A percentile compares a stretch with the other conserved stretches of the same genome.
These are phyloP conservation scores for Galerucella calmariensis DNA, from an alignment of 2,888 invertebrate genomes.

Conservation along the genomic window DNA sequence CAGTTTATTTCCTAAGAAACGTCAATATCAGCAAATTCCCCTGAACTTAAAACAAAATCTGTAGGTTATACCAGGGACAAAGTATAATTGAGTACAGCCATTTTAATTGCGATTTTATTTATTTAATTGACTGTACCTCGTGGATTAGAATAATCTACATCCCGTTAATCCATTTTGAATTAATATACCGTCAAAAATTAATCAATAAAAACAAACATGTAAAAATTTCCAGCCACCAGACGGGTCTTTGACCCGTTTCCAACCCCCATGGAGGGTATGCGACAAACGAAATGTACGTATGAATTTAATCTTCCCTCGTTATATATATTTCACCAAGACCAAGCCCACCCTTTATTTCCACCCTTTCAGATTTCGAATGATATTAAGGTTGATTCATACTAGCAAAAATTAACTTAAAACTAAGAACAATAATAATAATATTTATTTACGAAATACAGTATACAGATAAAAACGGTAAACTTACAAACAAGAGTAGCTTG, in stretches of 20 bases:
- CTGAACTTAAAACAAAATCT: background rate
- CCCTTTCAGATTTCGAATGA: no score
- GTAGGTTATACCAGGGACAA: no score
- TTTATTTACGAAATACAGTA: no score
- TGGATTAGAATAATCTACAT: no score
- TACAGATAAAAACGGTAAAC: no score
- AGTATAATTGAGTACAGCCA: no score
- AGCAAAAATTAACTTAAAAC: no score
- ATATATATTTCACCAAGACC: slow-evolving; percentile 12
- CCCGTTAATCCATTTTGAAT: background rate
- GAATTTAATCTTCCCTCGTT: slow-evolving; percentile 16
- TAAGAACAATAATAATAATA: no score
- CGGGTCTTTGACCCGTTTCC: slow-evolving; percentile 25
- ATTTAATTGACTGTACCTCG: no score
- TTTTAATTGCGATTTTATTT: no score
- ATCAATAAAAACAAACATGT: slow-evolving; percentile 8
- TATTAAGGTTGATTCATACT: no score
- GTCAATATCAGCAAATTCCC: background rate
- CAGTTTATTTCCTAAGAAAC: background rate
- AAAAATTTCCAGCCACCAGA: slow-evolving; percentile 21
- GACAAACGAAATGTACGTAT: slow-evolving; percentile 17
- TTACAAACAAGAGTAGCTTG: no score
- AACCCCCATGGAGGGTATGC: slow-evolving; percentile 9
- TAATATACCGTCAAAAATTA: background rate
- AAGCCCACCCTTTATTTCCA: background rate